phyloP scores from a whole-genome alignment of 2,113 vertebrate species.

The Bombycilla garrulus region DNA sequence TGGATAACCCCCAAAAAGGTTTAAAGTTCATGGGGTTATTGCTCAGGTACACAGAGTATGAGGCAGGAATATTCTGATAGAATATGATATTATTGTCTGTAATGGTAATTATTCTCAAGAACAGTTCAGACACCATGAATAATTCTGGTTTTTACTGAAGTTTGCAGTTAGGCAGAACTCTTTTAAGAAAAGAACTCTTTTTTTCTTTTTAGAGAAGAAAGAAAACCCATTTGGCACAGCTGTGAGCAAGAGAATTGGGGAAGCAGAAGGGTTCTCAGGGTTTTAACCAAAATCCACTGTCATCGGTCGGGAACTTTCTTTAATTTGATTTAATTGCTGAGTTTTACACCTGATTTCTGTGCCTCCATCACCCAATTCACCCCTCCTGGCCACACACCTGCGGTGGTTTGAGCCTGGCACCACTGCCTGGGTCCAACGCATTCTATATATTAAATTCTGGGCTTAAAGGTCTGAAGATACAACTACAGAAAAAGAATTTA shows the following conservation, averaged over 20 bases:
- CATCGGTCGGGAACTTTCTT: background rate
- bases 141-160: background rate
- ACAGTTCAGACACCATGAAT: background rate
- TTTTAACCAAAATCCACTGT: background rate
- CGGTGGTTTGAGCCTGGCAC: background rate
- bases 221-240: background rate
- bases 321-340: background rate
- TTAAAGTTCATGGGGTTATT: background rate
- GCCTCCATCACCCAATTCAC: background rate
- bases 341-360: background rate
- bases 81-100: background rate
- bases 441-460: background rate
- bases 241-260: background rate
- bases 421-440: background rate
- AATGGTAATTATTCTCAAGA: background rate
- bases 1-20: background rate
- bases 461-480: background rate
- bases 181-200: background rate
- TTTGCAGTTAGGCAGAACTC: background rate
- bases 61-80: background rate
- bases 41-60: background rate
- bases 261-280: background rate
- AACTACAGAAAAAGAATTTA: background rate
- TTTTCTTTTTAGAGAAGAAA: background rate
- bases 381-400: background rate